These are phyloP conservation scores for Calidris pugnax DNA, from an alignment of 2,113 vertebrate species.

Conservation along the genomic window DNA sequence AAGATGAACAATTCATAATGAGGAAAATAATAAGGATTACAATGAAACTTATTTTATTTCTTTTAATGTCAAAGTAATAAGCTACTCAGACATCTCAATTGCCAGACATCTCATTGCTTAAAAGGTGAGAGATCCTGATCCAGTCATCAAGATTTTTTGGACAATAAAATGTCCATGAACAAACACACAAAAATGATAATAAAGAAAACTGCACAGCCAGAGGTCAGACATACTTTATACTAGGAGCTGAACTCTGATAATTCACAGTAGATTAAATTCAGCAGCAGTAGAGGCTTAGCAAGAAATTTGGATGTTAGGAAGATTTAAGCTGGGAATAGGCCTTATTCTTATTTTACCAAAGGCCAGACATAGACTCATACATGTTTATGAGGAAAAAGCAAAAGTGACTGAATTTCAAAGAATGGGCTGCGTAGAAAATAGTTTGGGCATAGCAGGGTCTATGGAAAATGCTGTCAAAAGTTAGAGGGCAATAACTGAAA, in stretches of 20 bases:
- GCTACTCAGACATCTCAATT: not conserved
- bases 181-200: not conserved
- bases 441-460: not conserved
- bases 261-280: constrained; percentile 49
- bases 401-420: constrained; percentile 57
- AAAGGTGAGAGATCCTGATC: not conserved
- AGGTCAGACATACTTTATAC: constrained; percentile 23
- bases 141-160: not conserved
- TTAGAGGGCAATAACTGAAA: constrained; percentile 60
- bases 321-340: constrained; percentile 46
- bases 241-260: constrained; percentile 27
- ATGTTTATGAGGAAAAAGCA: constrained; percentile 56
- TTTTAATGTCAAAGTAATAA: not conserved
- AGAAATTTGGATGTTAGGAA: constrained; percentile 49
- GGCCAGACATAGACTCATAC: constrained; percentile 46
- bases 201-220: constrained; percentile 16
- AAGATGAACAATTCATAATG: not conserved
- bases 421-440: not conserved
- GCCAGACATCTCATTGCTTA: not conserved
- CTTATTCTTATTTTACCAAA: constrained; percentile 58
- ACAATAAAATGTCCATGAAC: constrained; percentile 2
- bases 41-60: not conserved
- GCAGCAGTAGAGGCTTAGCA: constrained; percentile 42
- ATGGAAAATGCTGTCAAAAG: constrained; percentile 53
- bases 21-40: not conserved